Base-by-base conservation (phyloP, 2,888 invertebrate species). In the Apodemia mormo region DNA sequence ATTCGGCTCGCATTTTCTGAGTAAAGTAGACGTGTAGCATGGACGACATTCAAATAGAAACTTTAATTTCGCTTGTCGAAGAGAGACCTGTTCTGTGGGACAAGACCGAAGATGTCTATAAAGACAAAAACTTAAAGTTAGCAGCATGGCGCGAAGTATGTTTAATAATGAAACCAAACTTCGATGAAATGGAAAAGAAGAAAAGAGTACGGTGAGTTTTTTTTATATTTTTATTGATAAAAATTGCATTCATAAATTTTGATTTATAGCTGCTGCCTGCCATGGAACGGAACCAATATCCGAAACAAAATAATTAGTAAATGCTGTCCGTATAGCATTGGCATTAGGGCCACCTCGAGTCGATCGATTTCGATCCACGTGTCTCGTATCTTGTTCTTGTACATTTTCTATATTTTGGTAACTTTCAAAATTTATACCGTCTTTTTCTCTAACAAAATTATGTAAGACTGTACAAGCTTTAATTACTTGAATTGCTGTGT, bases 171-270 rank as follows among this genome's bases (percentile, higher is more conserved):
- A 77, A 76, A 75, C 75, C 74, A 75, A 75, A 78, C 76, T 77
- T 78, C 75, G 76, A 77, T 70, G 75, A 78, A 74, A 75, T 77
- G 74, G 76, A 77, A 76, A 77, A 74, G 76, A 76, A 77, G 77
- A 77, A 75, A 77, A 76, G 73, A 75, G 73, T 78, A 76, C 72
- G 75, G 76, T 77, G 73, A 76, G 77, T 77, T 76, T 76, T 76
- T 73, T 73, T 76, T 73, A 68, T n/a, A n/a, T n/a, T 74, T 76
- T 77, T 74, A 73, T 72, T 76, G 70, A 75, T 71, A 73, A 67
- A 70, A 74, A 73, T 74, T 74, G 74, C 74, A 74, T 77, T 75
- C 61, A 75, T 64, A 74, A 73, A 76, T 73, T 69, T 75, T 74
- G 73, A 66, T 76, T 75, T 77, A 74, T 74, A 72, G 75, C 77